These are phyloP conservation scores for Meteorus cinctellus DNA, from an alignment of 2,888 invertebrate species.

Conservation along the genomic window DNA sequence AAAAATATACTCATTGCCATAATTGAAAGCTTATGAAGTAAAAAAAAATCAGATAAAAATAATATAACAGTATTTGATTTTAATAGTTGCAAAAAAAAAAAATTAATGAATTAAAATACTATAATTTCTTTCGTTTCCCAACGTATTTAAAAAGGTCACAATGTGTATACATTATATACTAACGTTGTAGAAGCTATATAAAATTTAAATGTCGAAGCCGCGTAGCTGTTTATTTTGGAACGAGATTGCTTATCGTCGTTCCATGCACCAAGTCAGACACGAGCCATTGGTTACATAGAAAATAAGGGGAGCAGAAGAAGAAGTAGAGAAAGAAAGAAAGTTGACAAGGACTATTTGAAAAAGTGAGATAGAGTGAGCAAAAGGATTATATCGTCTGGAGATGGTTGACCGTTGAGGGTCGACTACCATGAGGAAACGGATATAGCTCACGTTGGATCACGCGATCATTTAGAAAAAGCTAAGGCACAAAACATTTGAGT, in stretches of 20 bases:
- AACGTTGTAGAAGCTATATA: background rate
- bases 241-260: slow-evolving; percentile 48
- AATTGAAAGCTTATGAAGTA: background rate
- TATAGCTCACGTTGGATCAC: slow-evolving; percentile 69
- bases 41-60: slow-evolving; percentile 27
- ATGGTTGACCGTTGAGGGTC: slow-evolving; percentile 65
- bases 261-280: slow-evolving; percentile 50
- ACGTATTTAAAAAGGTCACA: slow-evolving; percentile 8
- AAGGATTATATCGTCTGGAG: slow-evolving; percentile 19
- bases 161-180: slow-evolving; percentile 22
- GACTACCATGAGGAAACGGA: slow-evolving; percentile 65
- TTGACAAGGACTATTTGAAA: background rate
- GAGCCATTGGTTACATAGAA: slow-evolving; percentile 57
- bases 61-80: background rate
- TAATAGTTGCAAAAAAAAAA: background rate
- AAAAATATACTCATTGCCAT: slow-evolving; percentile 28
- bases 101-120: slow-evolving; percentile 5
- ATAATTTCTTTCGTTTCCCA: slow-evolving; percentile 21
- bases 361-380: background rate
- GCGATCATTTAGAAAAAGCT: slow-evolving; percentile 61
- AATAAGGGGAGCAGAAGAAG: background rate
- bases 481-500: slow-evolving; percentile 71
- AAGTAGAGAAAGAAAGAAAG: background rate
- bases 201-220: slow-evolving; percentile 53
- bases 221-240: slow-evolving; percentile 48